Percentiles rank a stretch among this genome's conserved stretches.
These are phyloP conservation scores for Micronycteris hirsuta DNA, from an alignment of 2,113 vertebrate species.

Conservation along the genomic window DNA sequence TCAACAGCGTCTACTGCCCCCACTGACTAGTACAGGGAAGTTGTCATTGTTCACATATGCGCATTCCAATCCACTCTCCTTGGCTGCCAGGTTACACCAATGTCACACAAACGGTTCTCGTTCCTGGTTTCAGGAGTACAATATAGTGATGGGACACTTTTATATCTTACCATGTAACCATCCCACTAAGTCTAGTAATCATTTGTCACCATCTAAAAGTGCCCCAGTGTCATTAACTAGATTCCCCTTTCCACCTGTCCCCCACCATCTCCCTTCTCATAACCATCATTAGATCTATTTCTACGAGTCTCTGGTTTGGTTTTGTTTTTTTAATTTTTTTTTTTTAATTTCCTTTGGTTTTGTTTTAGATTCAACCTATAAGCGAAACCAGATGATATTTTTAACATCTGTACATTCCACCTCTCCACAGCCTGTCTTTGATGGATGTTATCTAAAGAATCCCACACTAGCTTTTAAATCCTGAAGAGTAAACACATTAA, in stretches of 20 bases:
- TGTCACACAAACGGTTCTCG: too few species aligned
- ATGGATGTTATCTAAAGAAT: conserved; percentile 69
- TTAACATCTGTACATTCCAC: conserved; percentile 68
- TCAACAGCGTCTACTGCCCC: too few species aligned
- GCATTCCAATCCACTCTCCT: too few species aligned
- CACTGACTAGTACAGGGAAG: too few species aligned
- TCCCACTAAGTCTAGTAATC: neutral
- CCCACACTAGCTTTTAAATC: conserved; percentile 58
- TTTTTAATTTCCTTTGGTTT: too few species aligned
- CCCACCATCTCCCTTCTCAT: neutral
- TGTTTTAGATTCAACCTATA: neutral
- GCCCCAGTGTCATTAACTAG: neutral
- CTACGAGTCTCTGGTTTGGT: neutral
- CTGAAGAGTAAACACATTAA: conserved; percentile 68
- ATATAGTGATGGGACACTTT: neutral
- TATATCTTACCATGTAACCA: neutral
- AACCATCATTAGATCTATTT: neutral
- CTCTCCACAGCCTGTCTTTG: conserved; percentile 41
- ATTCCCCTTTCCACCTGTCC: neutral
- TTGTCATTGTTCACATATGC: too few species aligned
- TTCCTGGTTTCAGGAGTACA: neutral
- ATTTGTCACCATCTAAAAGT: neutral
- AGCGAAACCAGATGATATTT: conserved; percentile 3
- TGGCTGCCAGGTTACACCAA: too few species aligned
- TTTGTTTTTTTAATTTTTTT: neutral